Conservation (phyloP, 2,888 invertebrate species). For the Tuberolachnus salignus region DNA sequence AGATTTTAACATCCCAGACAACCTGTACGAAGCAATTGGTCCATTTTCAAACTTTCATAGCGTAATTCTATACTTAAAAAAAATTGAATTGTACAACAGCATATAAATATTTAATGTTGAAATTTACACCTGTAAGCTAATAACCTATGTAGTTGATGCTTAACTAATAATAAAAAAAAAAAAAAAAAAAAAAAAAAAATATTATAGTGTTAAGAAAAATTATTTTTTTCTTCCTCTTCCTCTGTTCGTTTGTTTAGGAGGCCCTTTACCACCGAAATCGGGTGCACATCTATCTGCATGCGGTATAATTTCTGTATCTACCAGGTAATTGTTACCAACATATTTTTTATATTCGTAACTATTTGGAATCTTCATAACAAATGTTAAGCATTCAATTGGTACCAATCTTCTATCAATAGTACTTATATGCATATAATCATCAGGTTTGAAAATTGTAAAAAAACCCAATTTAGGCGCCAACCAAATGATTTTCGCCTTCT, state of each 20-base stretch:
- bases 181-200: too few species aligned
- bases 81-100: too few species aligned
- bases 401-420: constrained; percentile 29
- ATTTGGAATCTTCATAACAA: constrained; percentile 39
- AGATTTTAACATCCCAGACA: too few species aligned
- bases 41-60: too few species aligned
- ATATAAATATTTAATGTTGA: too few species aligned
- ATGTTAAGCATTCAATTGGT: constrained; percentile 18
- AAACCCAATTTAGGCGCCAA: constrained; percentile 25
- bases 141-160: too few species aligned
- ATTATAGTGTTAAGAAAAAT: neutral
- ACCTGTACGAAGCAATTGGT: too few species aligned
- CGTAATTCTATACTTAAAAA: too few species aligned
- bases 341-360: constrained; percentile 35
- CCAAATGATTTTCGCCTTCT: constrained; percentile 45
- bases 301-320: constrained; percentile 22
- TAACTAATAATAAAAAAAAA: too few species aligned
- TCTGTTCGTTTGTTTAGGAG: constrained; percentile 36
- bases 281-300: constrained; percentile 45
- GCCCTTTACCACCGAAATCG: neutral
- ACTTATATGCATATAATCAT: constrained; percentile 7
- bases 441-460: constrained; percentile 26
- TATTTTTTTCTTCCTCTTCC: neutral
- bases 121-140: too few species aligned
- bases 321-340: constrained; percentile 23